These are phyloP conservation scores for Enteromius afrohamiltoni DNA, from an alignment of 2,797 vertebrate genomes.

Conservation along the genomic window DNA sequence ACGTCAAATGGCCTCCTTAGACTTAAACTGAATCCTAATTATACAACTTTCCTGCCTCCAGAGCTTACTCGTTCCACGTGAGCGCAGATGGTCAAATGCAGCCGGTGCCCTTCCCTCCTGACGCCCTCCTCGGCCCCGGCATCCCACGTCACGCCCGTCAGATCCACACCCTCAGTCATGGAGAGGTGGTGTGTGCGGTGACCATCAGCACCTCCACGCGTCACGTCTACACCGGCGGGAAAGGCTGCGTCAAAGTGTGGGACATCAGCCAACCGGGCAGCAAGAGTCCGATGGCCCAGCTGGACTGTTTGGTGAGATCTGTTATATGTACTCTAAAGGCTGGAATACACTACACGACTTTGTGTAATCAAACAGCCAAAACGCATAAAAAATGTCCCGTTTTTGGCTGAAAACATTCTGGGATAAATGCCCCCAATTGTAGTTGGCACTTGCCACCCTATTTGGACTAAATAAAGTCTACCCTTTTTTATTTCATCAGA, in stretches of 20 bases:
- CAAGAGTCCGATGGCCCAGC: slow-evolving; percentile 95
- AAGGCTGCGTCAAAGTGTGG: slow-evolving; percentile 98
- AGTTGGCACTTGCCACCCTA: neutral
- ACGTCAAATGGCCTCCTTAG: neutral
- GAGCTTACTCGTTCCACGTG: slow-evolving; percentile 84
- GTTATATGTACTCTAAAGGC: neutral
- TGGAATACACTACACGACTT: too few species aligned
- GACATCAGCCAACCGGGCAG: slow-evolving; percentile 96
- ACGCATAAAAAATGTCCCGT: too few species aligned
- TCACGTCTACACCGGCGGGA: slow-evolving; percentile 95
- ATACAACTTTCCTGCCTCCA: slow-evolving; percentile 40
- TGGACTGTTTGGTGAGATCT: slow-evolving; percentile 90
- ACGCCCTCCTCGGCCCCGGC: slow-evolving; percentile 82
- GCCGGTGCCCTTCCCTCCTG: slow-evolving; percentile 84
- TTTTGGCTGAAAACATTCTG: too few species aligned
- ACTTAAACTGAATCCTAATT: neutral
- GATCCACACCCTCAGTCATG: slow-evolving; percentile 85
- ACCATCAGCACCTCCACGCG: slow-evolving; percentile 96
- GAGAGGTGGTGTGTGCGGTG: slow-evolving; percentile 89
- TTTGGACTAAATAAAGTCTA: neutral
- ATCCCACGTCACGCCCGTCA: slow-evolving; percentile 84
- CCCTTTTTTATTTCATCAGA: slow-evolving; percentile 73
- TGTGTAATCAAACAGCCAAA: too few species aligned
- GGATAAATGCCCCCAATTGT: too few species aligned
- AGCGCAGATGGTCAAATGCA: slow-evolving; percentile 86